Base-by-base conservation (phyloP, 1,140 invertebrate genomes). In the Apis florea region DNA sequence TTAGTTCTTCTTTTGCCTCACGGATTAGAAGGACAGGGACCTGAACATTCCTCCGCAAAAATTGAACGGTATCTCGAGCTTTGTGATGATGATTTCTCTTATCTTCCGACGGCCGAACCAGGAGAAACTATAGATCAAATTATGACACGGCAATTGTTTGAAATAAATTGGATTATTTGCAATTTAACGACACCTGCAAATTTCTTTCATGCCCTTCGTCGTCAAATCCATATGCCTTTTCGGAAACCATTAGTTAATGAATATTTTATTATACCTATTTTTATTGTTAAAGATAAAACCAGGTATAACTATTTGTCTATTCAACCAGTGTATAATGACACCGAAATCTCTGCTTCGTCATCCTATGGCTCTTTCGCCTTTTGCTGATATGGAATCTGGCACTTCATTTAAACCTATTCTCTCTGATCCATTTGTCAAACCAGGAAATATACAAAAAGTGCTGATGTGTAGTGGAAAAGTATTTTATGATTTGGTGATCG, bases 11-110 rank as follows among this genome's bases (percentile, higher is more conserved):
- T 98, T n/a, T 91, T 98, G 53, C 98, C 98, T 5, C 98, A 99
- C 91, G 98, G 98, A 13, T 96, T 97, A 92, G 98, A 98, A 93
- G 98, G 97, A 82, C 97, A 97, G 95, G 98, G 98, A 31, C 97
- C 98, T 6, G 98, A 98, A 92, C 98, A 98, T 92, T 97, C 97
- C 2, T 96, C 96, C 84, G 96, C 95, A 13, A 94, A 97, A 64
- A 92, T 97, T n/a, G 97, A 98, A 92, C 93, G 98, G 79, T 98
- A 97, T 91, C 93, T 98, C 56, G 96, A 97, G 90, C 93, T 97
- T 89, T 96, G 95, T 82, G 97, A 96, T 87, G 97, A 98, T 89
- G 97, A 98, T 88, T 94, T 94, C 40, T 95, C 96, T 87, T 91
- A 95, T 80, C 92, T 96, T 80, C 95, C 95, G 31, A 86, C 92